Conservation (phyloP, 2,797 vertebrate species). For the Pseudochirops corinnae region DNA sequence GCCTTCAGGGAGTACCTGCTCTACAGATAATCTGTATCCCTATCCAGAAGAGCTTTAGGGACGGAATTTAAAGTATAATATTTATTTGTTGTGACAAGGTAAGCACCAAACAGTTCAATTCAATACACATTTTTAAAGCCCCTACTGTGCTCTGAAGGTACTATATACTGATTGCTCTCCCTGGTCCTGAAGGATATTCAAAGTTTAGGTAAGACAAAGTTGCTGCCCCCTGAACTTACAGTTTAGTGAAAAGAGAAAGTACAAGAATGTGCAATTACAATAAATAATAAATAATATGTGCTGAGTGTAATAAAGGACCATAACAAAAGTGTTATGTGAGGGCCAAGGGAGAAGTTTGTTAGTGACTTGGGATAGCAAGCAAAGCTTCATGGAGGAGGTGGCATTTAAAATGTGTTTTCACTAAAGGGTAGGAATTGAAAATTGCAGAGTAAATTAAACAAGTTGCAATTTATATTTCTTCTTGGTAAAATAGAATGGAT, state of each 20-base stretch:
- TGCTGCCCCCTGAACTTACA: neutral
- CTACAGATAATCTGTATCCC: neutral
- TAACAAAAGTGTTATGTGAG: neutral
- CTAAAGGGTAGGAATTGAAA: neutral
- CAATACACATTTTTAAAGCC: neutral
- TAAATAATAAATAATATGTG: neutral
- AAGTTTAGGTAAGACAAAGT: neutral
- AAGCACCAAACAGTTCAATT: neutral
- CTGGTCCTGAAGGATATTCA: neutral
- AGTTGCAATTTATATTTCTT: neutral
- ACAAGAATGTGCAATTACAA: neutral
- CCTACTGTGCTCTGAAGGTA: neutral
- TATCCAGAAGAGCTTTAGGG: neutral
- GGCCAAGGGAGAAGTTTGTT: neutral
- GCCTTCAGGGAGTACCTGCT: neutral
- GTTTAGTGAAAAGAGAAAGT: neutral
- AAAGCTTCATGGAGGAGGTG: neutral
- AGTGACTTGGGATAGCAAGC: neutral
- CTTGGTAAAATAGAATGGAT: neutral
- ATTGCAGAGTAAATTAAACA: neutral
- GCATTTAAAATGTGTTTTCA: neutral
- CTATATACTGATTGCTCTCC: neutral
- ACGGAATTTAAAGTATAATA: neutral
- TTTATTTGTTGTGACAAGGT: neutral
- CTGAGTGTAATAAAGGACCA: neutral